These are phyloP conservation scores for Epicauta chinensis DNA, from an alignment of 1,140 invertebrate genomes.

Conservation along the genomic window DNA sequence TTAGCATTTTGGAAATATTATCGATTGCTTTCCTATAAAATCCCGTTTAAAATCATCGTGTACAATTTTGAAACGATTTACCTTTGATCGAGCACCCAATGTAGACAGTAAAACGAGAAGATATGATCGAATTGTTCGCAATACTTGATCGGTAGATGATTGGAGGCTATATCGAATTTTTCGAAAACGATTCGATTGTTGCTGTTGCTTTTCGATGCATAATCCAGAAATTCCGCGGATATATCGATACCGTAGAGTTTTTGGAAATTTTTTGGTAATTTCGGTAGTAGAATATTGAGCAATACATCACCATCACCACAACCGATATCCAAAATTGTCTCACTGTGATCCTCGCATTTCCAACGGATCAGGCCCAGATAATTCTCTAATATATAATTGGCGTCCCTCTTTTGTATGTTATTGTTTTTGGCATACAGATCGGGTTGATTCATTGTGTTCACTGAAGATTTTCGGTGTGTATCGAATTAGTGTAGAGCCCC, in stretches of 20 bases:
- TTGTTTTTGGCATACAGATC: slow-evolving; percentile 58
- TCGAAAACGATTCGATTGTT: slow-evolving; percentile 51
- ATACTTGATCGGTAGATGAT: slow-evolving; percentile 46
- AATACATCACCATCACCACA: slow-evolving; percentile 73
- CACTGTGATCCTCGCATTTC: slow-evolving; percentile 46
- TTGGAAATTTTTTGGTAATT: slow-evolving; percentile 49
- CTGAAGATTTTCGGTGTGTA: too few relatives aligned
- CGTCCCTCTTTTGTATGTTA: slow-evolving; percentile 60
- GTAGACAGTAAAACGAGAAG: slow-evolving; percentile 75
- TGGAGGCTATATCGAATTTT: slow-evolving; percentile 57
- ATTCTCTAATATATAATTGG: slow-evolving; percentile 58
- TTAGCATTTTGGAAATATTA: slow-evolving; percentile 60
- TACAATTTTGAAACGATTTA: slow-evolving; percentile 41
- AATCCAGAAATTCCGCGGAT: slow-evolving; percentile 63
- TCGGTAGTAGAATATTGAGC: slow-evolving; percentile 56
- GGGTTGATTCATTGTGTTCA: slow-evolving; percentile 54
- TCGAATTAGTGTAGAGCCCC: too few relatives aligned
- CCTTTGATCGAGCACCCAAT: slow-evolving; percentile 72
- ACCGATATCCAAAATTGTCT: slow-evolving; percentile 67
- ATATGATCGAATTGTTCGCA: slow-evolving; percentile 59
- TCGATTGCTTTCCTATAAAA: slow-evolving; percentile 51
- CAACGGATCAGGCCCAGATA: slow-evolving; percentile 55
- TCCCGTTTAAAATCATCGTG: neutral
- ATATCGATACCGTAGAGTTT: slow-evolving; percentile 59
- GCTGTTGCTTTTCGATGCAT: slow-evolving; percentile 51